Evolutionary conservation across 2,113 vertebrate genomes (phyloP).

Genomic region (Chunga burmeisteri): DNA sequence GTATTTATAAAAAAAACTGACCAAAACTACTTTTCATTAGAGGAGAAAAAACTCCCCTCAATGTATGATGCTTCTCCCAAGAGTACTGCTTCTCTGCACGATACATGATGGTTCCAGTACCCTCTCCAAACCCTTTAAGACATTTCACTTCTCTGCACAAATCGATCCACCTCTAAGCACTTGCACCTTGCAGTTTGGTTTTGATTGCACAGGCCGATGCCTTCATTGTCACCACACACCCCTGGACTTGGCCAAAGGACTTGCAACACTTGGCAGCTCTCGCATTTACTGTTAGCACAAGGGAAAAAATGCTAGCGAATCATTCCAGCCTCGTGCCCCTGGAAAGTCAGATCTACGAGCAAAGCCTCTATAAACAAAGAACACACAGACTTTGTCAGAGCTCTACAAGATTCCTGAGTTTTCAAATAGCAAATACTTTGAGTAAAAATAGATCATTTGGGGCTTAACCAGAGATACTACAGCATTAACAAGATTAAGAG

Average conservation of each 20-base stretch:
- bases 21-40: background rate
- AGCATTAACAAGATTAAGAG: background rate
- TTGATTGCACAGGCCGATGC: background rate
- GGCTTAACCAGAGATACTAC: slow-evolving; percentile 14
- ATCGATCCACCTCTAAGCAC: background rate
- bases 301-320: background rate
- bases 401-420: background rate
- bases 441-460: background rate
- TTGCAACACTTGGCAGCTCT: background rate
- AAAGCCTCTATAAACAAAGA: background rate
- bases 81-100: background rate
- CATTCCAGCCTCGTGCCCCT: background rate
- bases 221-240: background rate
- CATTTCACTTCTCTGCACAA: background rate
- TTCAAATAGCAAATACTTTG: background rate
- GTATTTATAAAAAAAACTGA: background rate
- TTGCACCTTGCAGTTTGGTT: background rate
- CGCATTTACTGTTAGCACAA: background rate
- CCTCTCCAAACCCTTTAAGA: background rate
- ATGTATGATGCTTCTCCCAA: background rate
- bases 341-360: background rate
- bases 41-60: background rate
- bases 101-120: background rate
- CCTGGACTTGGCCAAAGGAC: background rate
- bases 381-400: background rate